Evolutionary conservation across 2,888 invertebrate species (phyloP).

Genomic region (Melolontha melolontha): DNA sequence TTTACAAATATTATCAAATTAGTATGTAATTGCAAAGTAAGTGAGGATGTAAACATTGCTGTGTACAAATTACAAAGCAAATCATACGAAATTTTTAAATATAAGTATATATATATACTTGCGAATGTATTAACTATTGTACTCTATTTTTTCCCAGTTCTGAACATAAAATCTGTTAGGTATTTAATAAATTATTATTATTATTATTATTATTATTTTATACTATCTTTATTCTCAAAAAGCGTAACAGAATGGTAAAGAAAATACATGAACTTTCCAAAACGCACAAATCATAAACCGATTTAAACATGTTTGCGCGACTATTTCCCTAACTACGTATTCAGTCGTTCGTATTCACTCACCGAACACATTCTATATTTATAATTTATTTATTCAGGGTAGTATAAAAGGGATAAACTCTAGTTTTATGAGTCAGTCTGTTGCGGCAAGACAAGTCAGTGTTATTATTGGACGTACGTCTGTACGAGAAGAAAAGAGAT

Average conservation of each 20-base stretch:
- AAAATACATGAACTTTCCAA: conserved; percentile 17
- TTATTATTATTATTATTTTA: too few relatives aligned
- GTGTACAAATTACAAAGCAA: too few relatives aligned
- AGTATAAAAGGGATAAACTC: conserved; percentile 40
- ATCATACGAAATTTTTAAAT: too few relatives aligned
- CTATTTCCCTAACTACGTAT: not conserved
- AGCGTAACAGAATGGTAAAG: conserved; percentile 1
- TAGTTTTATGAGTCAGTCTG: conserved; percentile 41
- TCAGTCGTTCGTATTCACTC: not conserved
- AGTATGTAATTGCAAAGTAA: too few relatives aligned
- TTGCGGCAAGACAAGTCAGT: conserved; percentile 38
- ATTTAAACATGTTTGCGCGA: conserved; percentile 3
- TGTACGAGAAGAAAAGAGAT: conserved; percentile 11
- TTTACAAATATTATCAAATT: too few relatives aligned
- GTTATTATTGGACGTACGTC: conserved; percentile 38
- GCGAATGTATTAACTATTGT: too few relatives aligned
- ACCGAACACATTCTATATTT: conserved; percentile 27
- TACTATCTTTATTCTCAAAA: too few relatives aligned
- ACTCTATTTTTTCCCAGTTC: too few relatives aligned
- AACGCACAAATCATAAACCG: conserved; percentile 26
- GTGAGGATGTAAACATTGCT: too few relatives aligned
- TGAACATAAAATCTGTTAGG: too few relatives aligned
- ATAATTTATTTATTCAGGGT: conserved; percentile 35
- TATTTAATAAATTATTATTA: too few relatives aligned
- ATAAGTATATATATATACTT: too few relatives aligned